A percentile compares a stretch with the other conserved stretches of the same genome.
Conservation (phyloP, 2,797 vertebrate genomes). For the Podarcis lilfordi region DNA sequence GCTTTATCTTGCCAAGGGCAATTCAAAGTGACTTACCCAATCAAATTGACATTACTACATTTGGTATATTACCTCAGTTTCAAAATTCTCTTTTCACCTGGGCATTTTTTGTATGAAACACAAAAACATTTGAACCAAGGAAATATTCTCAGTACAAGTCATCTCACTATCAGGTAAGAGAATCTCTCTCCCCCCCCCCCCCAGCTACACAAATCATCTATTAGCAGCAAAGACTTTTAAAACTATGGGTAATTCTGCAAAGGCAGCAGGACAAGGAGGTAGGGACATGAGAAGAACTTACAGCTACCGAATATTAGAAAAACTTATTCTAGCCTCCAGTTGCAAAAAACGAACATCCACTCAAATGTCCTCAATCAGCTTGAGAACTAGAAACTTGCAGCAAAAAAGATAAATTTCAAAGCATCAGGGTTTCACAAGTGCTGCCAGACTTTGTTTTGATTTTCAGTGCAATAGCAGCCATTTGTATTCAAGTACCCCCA, state of each 20-base stretch:
- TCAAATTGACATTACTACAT: not conserved
- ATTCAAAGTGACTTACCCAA: too few species aligned
- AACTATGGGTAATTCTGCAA: not conserved
- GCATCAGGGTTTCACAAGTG: not conserved
- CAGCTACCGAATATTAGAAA: not conserved
- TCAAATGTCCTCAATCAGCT: not conserved
- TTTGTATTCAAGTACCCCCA: not conserved
- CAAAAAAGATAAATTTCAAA: not conserved
- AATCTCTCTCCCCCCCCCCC: rapidly evolving
- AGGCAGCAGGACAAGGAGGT: not conserved
- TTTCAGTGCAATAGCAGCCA: not conserved
- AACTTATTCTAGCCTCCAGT: too few species aligned
- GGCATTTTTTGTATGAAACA: not conserved
- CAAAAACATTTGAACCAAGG: not conserved
- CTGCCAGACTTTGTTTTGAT: not conserved
- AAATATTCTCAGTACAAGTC: not conserved
- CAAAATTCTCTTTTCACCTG: not conserved
- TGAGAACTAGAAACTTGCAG: not conserved
- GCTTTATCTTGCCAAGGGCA: too few species aligned
- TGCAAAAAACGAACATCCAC: not conserved
- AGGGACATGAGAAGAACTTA: too few species aligned
- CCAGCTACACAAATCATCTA: not conserved
- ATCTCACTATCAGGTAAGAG: not conserved
- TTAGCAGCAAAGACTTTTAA: not conserved
- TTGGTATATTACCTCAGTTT: not conserved